Base-by-base conservation (phyloP, 2,888 invertebrate species). In the Ferrisia virgata region DNA sequence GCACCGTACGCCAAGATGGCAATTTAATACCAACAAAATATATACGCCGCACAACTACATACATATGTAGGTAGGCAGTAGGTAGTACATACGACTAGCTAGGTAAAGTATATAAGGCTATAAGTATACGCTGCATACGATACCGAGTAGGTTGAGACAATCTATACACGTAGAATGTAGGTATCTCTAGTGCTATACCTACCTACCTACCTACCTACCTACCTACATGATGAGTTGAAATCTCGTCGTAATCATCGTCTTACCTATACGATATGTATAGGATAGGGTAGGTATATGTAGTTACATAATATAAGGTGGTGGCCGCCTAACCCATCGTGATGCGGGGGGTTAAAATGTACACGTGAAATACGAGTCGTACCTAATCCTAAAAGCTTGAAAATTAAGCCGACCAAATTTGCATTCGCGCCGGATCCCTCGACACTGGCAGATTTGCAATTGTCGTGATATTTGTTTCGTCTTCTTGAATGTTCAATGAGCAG, bases 381-480 rank as follows among this genome's bases (percentile, higher is more conserved):
- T 64, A 64, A 64, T 64, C 58, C 58, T 64, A 9, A 11, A 64
- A 28, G 58, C 58, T 64, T 64, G 11, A 64, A 64, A 64, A 64
- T 64, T 64, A 64, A 64, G 58, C 58, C 58, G 28, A 28, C 58
- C 58, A 64, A 64, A 64, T 64, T 64, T 64, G 58, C 58, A 64
- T 64, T 64, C 58, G 58, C 28, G 28, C 58, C 58, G 58, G 58
- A 64, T 64, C 58, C 58, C 58, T 64, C 11, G 58, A 28, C 58
- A 64, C 58, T n/a, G n/a, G n/a, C 58, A 64, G 58, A 64, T 64
- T 64, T 64, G 58, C 58, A 64, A 64, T 64, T 64, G 58, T 64
- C 58, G 58, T 64, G 58, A 64, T 64, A 64, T 64, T 64, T 64
- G 58, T 64, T 64, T n/a, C 58, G 58, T 64, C 58, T n/a, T n/a